Conservation (phyloP, 2,888 invertebrate genomes). For the Megastigmus dorsalis region DNA sequence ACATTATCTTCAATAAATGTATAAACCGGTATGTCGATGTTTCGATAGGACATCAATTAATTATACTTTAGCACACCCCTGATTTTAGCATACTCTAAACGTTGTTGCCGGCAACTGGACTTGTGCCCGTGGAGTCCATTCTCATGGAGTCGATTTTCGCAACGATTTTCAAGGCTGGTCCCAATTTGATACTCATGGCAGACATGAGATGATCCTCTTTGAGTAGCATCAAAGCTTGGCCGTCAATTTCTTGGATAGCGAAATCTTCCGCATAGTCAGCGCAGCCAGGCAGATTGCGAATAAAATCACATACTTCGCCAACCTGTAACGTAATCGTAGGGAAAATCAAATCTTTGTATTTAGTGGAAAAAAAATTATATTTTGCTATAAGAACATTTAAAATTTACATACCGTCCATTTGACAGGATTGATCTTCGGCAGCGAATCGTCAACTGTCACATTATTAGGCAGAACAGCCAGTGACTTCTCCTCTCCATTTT, state of each 20-base stretch:
- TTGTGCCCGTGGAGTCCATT: constrained; percentile 75
- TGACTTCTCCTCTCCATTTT: constrained; percentile 74
- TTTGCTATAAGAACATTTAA: too few relatives aligned
- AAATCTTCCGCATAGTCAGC: constrained; percentile 96
- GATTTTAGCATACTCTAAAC: constrained; percentile 52
- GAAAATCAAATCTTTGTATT: neutral
- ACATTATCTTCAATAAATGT: neutral
- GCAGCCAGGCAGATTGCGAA: constrained; percentile 91
- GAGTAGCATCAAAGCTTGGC: constrained; percentile 92
- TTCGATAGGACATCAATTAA: neutral
- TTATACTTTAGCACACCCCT: neutral
- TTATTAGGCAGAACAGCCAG: constrained; percentile 59
- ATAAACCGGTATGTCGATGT: neutral
- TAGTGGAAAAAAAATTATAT: too few relatives aligned
- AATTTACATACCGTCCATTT: constrained; percentile 79
- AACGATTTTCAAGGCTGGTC: constrained; percentile 96
- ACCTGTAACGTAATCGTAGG: constrained; percentile 76
- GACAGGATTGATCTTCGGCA: constrained; percentile 78
- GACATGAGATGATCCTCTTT: constrained; percentile 96
- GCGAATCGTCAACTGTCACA: constrained; percentile 64
- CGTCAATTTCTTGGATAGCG: constrained; percentile 95
- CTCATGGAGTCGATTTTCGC: constrained; percentile 91
- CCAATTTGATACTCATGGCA: constrained; percentile 95
- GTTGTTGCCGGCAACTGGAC: constrained; percentile 61
- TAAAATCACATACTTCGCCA: constrained; percentile 91